Base-by-base conservation (phyloP, 2,888 invertebrate species). In the Spatulosminthurus flaviceps region DNA sequence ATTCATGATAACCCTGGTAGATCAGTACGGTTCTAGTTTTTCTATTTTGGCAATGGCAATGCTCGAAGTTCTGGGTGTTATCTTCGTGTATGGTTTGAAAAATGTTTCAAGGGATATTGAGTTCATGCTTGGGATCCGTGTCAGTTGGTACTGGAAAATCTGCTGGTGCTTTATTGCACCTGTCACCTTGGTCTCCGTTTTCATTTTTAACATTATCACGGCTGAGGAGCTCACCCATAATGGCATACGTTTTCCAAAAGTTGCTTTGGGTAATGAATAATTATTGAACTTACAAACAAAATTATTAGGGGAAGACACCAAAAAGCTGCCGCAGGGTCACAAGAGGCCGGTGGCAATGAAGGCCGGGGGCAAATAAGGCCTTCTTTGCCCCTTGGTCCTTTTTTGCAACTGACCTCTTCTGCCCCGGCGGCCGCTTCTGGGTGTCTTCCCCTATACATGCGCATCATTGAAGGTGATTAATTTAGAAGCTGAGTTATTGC, bases 121-220 rank as follows among this genome's bases (percentile, higher is more conserved):
- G 87, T 95, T 92, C 87, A 95, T 95, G 95, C 87, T 93, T 84
- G 91, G 92, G 24, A 89, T 89, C 60, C 91, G 91, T 87, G 90
- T 92, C 0, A 90, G 92, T 87, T 86, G 91, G 51, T 95, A 94
- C 87, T 95, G 95, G 95, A 90, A 94, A 81, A n/a, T 79, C 19
- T 94, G 94, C 83, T 95, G 95, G 95, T 91, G 91, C 0, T 51
- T 93, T 7, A 87, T 94, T 61, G 93, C 93, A 0, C 95, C 95
- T 0, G 85, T 90, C 1, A 89, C 93, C 80, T 92, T 95, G 90
- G 88, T 91, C 2, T 86, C 90, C 0, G 93, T 95, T 75, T 90
- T 94, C 84, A 86, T 93, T 11, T 94, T 94, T 86, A 93, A 93
- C 5, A 88, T 93, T 42, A 87, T 89, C 0, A 90, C 91, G 0